Conservation (phyloP, 2,113 vertebrate species). For the Heterochromis multidens region DNA sequence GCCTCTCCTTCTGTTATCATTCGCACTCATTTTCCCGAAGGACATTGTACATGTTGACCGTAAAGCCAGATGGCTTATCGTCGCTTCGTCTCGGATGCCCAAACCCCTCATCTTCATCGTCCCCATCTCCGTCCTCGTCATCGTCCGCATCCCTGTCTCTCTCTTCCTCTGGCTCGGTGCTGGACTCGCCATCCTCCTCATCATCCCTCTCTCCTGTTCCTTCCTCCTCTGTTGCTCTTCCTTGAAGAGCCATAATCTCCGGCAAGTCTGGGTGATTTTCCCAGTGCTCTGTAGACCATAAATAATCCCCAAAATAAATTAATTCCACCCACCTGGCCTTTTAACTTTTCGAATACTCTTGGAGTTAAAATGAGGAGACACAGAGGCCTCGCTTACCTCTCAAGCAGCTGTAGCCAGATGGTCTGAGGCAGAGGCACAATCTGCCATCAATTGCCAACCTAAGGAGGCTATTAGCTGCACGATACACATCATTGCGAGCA, state of each 20-base stretch:
- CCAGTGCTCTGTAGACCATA: constrained; percentile 77
- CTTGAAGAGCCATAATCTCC: constrained; percentile 80
- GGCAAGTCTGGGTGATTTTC: constrained; percentile 82
- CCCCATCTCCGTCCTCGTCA: constrained; percentile 83
- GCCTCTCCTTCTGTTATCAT: constrained; percentile 47
- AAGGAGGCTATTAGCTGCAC: constrained; percentile 88
- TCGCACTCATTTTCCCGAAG: constrained; percentile 84
- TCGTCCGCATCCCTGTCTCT: constrained; percentile 84
- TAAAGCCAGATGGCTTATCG: constrained; percentile 51
- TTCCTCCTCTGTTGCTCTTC: constrained; percentile 63
- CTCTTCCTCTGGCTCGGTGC: constrained; percentile 86
- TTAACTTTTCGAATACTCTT: neutral
- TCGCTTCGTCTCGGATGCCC: constrained; percentile 24
- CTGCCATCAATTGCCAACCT: constrained; percentile 85
- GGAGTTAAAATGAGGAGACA: neutral
- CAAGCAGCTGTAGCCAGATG: constrained; percentile 80
- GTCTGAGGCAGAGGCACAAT: constrained; percentile 83
- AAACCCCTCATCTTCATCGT: constrained; percentile 77
- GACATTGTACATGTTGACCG: constrained; percentile 81
- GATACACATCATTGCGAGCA: constrained; percentile 85
- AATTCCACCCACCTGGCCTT: neutral
- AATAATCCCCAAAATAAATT: neutral
- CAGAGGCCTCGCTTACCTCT: constrained; percentile 73
- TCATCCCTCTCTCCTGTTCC: constrained; percentile 51
- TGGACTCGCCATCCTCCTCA: constrained; percentile 82